phyloP scores from a whole-genome alignment of 2,113 vertebrate species.

The Mastomys coucha region DNA sequence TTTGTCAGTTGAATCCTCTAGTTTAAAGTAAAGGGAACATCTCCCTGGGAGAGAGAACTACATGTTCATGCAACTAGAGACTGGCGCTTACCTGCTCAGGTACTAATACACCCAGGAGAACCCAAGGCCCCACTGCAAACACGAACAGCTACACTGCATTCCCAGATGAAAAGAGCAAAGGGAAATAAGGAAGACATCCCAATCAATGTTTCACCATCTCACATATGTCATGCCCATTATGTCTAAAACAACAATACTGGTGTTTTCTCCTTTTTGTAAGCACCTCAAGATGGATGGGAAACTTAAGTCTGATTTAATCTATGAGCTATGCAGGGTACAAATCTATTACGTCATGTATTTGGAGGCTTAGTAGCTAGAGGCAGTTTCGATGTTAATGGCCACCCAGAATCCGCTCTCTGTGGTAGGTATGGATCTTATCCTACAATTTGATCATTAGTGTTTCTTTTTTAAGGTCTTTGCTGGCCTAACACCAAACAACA shows the following conservation, averaged over 20 bases:
- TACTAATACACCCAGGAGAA: neutral
- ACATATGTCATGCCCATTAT: neutral
- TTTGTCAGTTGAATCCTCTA: neutral
- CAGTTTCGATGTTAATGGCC: conserved; percentile 52
- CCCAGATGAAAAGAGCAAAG: neutral
- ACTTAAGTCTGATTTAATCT: conserved; percentile 80
- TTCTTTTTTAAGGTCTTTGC: conserved; percentile 11
- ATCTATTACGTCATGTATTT: conserved; percentile 81
- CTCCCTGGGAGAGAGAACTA: neutral
- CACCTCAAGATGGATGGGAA: conserved; percentile 78
- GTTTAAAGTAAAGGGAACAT: neutral
- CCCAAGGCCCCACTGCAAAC: neutral
- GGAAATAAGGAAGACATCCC: neutral
- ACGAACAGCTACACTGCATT: neutral
- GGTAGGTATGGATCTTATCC: conserved; percentile 63
- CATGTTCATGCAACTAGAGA: neutral
- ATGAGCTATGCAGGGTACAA: conserved; percentile 61
- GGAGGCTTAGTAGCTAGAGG: conserved; percentile 78
- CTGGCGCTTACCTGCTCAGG: neutral
- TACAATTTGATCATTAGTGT: conserved; percentile 16
- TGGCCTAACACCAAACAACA: conserved; percentile 37
- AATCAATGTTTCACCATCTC: neutral
- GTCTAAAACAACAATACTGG: conserved; percentile 75
- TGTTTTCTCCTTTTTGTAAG: conserved; percentile 7
- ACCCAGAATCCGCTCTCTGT: conserved; percentile 71